Conservation (phyloP, 1,140 invertebrate genomes). For the Magallana gigas region DNA sequence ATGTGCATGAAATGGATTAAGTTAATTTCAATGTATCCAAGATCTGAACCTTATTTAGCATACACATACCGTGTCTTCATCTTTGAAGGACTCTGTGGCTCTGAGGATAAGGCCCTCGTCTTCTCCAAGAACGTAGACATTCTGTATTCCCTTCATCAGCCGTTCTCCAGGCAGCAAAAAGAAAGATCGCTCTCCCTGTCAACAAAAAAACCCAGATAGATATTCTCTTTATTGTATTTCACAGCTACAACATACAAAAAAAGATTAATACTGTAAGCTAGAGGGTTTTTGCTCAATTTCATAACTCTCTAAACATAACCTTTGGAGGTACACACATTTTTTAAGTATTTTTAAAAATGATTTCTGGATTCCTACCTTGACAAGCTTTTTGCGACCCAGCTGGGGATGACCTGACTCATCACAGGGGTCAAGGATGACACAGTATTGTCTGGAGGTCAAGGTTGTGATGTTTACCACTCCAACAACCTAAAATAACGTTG, state of each 20-base stretch:
- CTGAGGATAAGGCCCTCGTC: slow-evolving; percentile 81
- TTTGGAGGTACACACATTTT: too few relatives aligned
- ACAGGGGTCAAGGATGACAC: slow-evolving; percentile 80
- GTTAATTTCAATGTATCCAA: too few relatives aligned
- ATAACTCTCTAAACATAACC: background rate
- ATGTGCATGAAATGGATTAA: too few relatives aligned
- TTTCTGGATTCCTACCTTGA: slow-evolving; percentile 72
- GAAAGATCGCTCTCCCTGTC: slow-evolving; percentile 80
- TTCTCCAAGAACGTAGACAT: slow-evolving; percentile 80
- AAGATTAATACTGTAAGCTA: background rate
- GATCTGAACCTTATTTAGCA: too few relatives aligned
- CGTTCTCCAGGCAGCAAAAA: slow-evolving; percentile 81
- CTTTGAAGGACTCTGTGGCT: slow-evolving; percentile 79
- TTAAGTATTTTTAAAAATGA: background rate
- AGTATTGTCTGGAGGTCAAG: slow-evolving; percentile 80
- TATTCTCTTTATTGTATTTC: too few relatives aligned
- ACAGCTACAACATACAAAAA: background rate
- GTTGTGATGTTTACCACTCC: slow-evolving; percentile 80
- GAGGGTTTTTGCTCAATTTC: background rate
- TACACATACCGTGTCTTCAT: slow-evolving; percentile 67
- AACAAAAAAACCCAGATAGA: slow-evolving; percentile 13
- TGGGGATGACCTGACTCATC: slow-evolving; percentile 80
- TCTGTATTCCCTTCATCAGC: slow-evolving; percentile 80
- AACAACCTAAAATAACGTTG: slow-evolving; percentile 72
- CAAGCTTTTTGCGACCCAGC: slow-evolving; percentile 80